Evolutionary conservation across 1,140 invertebrate species (phyloP).

Genomic region (Globodera ellingtonae): DNA sequence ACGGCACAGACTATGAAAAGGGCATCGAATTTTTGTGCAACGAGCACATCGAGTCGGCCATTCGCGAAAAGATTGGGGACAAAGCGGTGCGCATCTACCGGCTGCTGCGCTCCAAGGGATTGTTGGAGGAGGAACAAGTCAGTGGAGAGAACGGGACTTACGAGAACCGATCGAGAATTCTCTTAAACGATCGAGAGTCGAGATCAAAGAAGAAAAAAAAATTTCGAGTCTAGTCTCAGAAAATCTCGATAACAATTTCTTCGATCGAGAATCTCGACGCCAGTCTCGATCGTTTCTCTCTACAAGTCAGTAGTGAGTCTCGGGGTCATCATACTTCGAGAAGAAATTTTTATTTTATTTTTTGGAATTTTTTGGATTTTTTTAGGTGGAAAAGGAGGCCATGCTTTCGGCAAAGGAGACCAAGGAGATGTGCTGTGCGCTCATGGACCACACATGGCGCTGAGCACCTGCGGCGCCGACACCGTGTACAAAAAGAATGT

Average conservation of each 20-base stretch:
- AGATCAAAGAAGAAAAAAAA: too few species aligned
- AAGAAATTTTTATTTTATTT: not conserved
- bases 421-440: constrained; percentile 42
- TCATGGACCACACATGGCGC: constrained; percentile 41
- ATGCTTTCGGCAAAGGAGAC: constrained; percentile 51
- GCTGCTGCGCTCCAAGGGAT: constrained; percentile 31
- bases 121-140: constrained; percentile 51
- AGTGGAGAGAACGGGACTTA: too few species aligned
- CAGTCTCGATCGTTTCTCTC: too few species aligned
- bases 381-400: constrained; percentile 44
- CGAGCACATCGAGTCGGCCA: constrained; percentile 50
- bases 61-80: constrained; percentile 46
- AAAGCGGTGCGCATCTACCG: constrained; percentile 49
- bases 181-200: too few species aligned
- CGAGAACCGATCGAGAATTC: too few species aligned
- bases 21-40: constrained; percentile 43
- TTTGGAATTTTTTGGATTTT: not conserved
- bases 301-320: too few species aligned
- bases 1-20: constrained; percentile 41
- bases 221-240: too few species aligned
- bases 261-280: too few species aligned
- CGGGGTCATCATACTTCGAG: not conserved
- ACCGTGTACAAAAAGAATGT: constrained; percentile 34
- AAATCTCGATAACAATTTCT: too few species aligned
- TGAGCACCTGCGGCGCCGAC: constrained; percentile 28